Evolutionary conservation across 1,140 invertebrate genomes (phyloP).

Genomic region (Wiebesia pumilae): DNA sequence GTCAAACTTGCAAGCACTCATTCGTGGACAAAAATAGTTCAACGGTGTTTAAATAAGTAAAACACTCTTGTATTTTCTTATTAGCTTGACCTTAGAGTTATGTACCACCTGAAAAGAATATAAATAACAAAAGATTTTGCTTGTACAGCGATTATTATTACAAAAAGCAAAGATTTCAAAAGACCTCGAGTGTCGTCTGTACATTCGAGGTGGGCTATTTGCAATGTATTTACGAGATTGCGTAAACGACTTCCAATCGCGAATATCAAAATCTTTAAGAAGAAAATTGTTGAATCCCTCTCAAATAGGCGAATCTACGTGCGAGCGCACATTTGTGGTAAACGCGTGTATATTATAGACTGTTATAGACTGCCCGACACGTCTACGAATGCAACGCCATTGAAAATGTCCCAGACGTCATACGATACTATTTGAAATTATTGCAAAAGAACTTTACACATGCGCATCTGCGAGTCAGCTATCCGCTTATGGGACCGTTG

Average conservation of each 20-base stretch:
- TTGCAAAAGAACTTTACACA: slow-evolving; percentile 17
- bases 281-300: too few relatives aligned
- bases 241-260: not conserved
- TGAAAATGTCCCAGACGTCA: not conserved
- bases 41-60: too few relatives aligned
- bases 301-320: not conserved
- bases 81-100: too few relatives aligned
- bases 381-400: not conserved
- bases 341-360: not conserved
- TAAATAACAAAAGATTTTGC: not conserved
- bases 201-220: not conserved
- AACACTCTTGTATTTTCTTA: too few relatives aligned
- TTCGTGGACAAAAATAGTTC: not conserved
- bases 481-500: not conserved
- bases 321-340: not conserved
- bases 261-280: too few relatives aligned
- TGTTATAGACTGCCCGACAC: too few relatives aligned
- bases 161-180: not conserved
- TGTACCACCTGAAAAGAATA: too few relatives aligned
- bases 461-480: not conserved
- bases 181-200: not conserved
- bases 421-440: not conserved
- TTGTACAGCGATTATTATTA: not conserved
- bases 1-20: not conserved
- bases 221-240: not conserved